Percentiles rank a stretch among this genome's conserved stretches.
phyloP scores from a whole-genome alignment of 2,888 invertebrate species.

The Carterocephalus palaemon region DNA sequence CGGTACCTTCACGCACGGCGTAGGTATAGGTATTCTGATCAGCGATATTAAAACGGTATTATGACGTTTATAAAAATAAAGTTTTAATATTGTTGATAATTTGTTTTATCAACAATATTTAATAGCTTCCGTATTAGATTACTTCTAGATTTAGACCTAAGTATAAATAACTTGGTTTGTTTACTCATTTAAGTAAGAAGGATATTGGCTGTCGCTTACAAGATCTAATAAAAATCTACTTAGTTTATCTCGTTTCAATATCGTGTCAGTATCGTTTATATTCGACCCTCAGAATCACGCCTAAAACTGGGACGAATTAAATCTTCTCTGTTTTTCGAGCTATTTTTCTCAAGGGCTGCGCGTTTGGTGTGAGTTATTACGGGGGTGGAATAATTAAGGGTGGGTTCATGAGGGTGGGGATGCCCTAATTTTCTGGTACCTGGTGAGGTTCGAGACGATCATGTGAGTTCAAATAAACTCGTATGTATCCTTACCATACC shows the following conservation, averaged over 20 bases:
- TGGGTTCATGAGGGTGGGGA: constrained; percentile 39
- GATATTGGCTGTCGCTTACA: too few relatives aligned
- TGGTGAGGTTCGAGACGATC: constrained; percentile 60
- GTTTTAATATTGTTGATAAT: too few relatives aligned
- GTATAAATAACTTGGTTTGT: too few relatives aligned
- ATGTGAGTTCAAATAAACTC: constrained; percentile 36
- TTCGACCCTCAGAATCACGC: constrained; percentile 21
- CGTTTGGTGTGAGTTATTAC: constrained; percentile 56
- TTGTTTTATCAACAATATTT: too few relatives aligned
- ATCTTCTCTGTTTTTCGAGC: constrained; percentile 73
- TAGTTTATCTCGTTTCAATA: constrained; percentile 1
- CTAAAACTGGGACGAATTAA: constrained; percentile 59
- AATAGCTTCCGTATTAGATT: too few relatives aligned
- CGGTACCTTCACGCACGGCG: constrained; percentile 37
- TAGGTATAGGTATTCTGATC: constrained; percentile 35
- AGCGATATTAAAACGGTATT: constrained; percentile 32
- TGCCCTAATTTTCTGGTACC: constrained; percentile 70
- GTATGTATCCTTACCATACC: too few relatives aligned
- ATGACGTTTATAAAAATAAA: too few relatives aligned
- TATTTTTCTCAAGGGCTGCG: constrained; percentile 76
- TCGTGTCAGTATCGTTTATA: constrained; percentile 33
- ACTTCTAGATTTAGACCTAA: too few relatives aligned
- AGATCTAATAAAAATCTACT: too few relatives aligned
- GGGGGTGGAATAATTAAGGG: constrained; percentile 38
- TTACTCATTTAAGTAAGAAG: too few relatives aligned